Percentiles rank a stretch among this genome's conserved stretches.
These are phyloP conservation scores for Apamea sordens DNA, from an alignment of 2,888 invertebrate genomes.

Conservation along the genomic window DNA sequence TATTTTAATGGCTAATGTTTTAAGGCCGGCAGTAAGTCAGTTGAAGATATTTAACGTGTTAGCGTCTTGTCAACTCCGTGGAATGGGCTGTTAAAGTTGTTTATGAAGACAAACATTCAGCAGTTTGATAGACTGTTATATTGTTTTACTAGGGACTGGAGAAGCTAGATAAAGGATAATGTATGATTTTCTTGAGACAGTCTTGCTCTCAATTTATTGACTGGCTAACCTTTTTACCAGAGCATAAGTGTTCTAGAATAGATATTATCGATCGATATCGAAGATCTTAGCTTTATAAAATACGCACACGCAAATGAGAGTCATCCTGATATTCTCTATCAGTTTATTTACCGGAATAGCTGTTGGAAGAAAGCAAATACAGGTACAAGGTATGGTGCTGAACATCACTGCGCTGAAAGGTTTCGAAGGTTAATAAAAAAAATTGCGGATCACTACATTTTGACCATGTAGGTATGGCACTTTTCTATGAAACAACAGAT, in stretches of 20 bases:
- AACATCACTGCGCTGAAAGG: too few species aligned
- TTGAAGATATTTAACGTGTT: slow-evolving; percentile 43
- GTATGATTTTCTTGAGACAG: background rate
- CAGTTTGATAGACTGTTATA: slow-evolving; percentile 21
- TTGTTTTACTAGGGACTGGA: slow-evolving; percentile 15
- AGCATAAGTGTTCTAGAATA: background rate
- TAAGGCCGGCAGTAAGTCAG: slow-evolving; percentile 27
- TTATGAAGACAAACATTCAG: slow-evolving; percentile 41
- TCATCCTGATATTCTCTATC: background rate
- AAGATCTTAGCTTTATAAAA: background rate
- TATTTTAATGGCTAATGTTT: slow-evolving; percentile 40
- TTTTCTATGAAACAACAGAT: too few species aligned
- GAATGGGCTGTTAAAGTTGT: slow-evolving; percentile 52
- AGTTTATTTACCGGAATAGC: background rate
- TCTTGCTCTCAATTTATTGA: background rate
- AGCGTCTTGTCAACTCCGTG: slow-evolving; percentile 30
- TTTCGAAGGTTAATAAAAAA: too few species aligned
- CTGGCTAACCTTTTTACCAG: background rate
- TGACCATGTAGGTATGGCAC: too few species aligned
- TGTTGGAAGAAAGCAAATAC: background rate
- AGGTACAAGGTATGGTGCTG: too few species aligned
- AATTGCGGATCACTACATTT: too few species aligned
- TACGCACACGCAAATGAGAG: background rate
- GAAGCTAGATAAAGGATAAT: background rate
- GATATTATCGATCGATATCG: background rate